These are phyloP conservation scores for Pterostichus madidus DNA, from an alignment of 2,888 invertebrate genomes.

Conservation along the genomic window DNA sequence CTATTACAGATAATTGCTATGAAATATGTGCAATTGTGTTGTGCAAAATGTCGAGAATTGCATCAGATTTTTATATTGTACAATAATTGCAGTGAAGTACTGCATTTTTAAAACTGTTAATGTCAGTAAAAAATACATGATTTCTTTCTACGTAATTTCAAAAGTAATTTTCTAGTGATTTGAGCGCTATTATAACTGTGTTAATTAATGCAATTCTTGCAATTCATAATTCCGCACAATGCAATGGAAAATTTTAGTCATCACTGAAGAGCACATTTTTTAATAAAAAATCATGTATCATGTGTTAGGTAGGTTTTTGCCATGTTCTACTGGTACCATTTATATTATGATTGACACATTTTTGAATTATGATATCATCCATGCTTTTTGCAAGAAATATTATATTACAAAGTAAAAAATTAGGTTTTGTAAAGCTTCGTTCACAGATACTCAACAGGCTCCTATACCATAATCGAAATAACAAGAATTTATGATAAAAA, in stretches of 20 bases:
- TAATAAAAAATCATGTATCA: too few relatives aligned
- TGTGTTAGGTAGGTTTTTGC: too few relatives aligned
- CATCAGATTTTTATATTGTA: not conserved
- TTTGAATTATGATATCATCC: not conserved
- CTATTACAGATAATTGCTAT: not conserved
- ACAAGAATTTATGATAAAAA: too few relatives aligned
- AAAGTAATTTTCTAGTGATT: not conserved
- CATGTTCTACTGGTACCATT: not conserved
- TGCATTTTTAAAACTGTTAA: not conserved
- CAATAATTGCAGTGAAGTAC: not conserved
- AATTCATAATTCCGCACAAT: not conserved
- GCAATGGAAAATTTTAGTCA: constrained; percentile 4
- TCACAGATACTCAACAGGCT: too few relatives aligned
- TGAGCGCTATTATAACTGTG: not conserved
- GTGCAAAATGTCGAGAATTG: not conserved
- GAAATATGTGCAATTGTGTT: not conserved
- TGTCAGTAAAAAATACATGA: not conserved
- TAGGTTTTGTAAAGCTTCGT: too few relatives aligned
- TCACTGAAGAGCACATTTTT: too few relatives aligned
- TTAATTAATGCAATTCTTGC: not conserved
- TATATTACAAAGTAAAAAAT: too few relatives aligned
- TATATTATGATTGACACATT: constrained; percentile 3
- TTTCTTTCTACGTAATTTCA: not conserved
- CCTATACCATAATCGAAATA: too few relatives aligned
- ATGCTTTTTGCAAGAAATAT: not conserved